These are phyloP conservation scores for Chromoteleia sp. DNA, from an alignment of 2,888 invertebrate species.

Conservation along the genomic window DNA sequence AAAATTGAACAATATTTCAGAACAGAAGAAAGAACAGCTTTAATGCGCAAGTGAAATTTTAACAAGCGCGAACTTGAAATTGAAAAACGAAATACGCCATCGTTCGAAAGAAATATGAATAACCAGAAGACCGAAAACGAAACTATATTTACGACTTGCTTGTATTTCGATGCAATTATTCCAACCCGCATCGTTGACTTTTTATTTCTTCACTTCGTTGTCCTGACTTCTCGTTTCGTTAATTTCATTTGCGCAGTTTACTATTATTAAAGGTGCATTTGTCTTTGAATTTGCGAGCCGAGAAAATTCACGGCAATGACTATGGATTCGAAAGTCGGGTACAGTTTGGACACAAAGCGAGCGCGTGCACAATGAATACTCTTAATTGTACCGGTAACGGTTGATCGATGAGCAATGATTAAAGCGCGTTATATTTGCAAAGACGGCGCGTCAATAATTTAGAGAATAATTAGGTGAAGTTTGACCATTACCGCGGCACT, in stretches of 20 bases:
- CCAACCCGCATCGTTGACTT: slow-evolving; percentile 13
- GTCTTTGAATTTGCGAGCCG: slow-evolving; percentile 19
- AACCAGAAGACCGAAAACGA: slow-evolving; percentile 12
- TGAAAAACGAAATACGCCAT: slow-evolving; percentile 4
- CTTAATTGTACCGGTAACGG: slow-evolving; percentile 29
- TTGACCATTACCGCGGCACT: slow-evolving; percentile 69
- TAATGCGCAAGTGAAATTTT: slow-evolving; percentile 4
- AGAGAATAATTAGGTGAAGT: slow-evolving; percentile 80
- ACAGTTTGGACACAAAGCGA: too few relatives aligned
- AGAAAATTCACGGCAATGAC: slow-evolving; percentile 1
- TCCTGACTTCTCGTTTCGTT: not conserved
- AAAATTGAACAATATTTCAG: too few relatives aligned
- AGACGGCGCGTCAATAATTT: slow-evolving; percentile 74
- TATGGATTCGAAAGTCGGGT: slow-evolving; percentile 13
- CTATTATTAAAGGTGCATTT: slow-evolving; percentile 26
- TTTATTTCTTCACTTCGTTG: not conserved
- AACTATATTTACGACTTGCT: slow-evolving; percentile 16
- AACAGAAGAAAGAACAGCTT: not conserved
- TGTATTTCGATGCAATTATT: slow-evolving; percentile 25
- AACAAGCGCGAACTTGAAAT: slow-evolving; percentile 12
- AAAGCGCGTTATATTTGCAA: not conserved
- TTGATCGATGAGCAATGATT: slow-evolving; percentile 17
- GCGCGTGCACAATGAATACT: not conserved
- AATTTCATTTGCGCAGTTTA: slow-evolving; percentile 10
- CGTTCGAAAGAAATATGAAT: slow-evolving; percentile 15